Evolutionary conservation across 2,113 vertebrate genomes (phyloP), one percentile per base, ranked within the genome.

Genomic region (Pogona vitticeps): DNA sequence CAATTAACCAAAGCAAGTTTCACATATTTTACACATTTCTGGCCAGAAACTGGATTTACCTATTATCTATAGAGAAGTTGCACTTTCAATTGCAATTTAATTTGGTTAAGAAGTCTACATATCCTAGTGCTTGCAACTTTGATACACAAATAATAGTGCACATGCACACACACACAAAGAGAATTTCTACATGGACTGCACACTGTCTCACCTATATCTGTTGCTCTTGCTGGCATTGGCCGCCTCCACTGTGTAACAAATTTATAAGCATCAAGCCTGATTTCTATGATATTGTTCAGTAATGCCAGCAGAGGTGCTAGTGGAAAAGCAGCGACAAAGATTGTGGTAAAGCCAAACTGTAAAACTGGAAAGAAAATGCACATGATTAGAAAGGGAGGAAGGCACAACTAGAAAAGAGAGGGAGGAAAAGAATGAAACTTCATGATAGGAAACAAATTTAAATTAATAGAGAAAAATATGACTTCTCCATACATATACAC

Each of bases 331-430:
- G 98, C 99, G 63, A 99, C 99, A 21, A 99, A 99, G 94, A 99
- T 99, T 87, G 99, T 99, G 87, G 98, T 99, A 87, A 99, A 99
- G 89, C 99, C 98, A 95, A 99, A 99, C 95, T 99, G 99, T 65
- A 99, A 96, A 94, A 99, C 98, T 99, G 92, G 79, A 95, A 38
- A 89, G 40, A 75, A 46, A 17, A 76, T 81, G 89, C 88, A 46
- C 15, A 0, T 1, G 42, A 23, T 94, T 90, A 93, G 79, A 89
- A 93, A 76, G 2, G 6, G n/a, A 61, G n/a, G 21, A 63, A 0
- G 0, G 14, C 36, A 78, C 14, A 5, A 26, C n/a, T 85, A 33
- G 28, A 52, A 88, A 6, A 67, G 61, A 38, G 40, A 71, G 36
- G 80, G 3, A 52, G 46, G 46, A 52, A 52, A 40, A 75, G 10